phyloP scores from a whole-genome alignment of 2,113 vertebrate species.

The Oryzias melastigma region DNA sequence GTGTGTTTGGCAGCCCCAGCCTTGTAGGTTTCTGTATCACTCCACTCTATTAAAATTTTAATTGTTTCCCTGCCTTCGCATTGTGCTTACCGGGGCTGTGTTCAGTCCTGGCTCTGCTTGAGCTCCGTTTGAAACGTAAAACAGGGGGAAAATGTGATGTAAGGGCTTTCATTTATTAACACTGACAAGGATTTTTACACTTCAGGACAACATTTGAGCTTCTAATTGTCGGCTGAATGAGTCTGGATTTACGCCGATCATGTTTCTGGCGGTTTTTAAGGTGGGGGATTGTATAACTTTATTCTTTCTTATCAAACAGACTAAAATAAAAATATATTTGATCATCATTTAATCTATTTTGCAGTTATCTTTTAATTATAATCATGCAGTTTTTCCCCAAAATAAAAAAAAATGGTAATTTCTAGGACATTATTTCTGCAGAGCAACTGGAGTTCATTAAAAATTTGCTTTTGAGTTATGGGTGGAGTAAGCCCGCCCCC shows the following conservation, averaged over 20 bases:
- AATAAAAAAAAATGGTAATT: too few species aligned
- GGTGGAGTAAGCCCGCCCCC: too few species aligned
- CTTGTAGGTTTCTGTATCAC: conserved; percentile 87
- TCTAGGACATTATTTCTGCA: too few species aligned
- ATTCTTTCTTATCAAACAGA: not conserved
- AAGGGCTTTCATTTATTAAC: conserved; percentile 2
- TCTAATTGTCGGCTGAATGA: not conserved
- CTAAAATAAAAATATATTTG: not conserved
- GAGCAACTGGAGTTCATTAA: too few species aligned
- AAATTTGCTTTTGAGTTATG: too few species aligned
- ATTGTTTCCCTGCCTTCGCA: conserved; percentile 81
- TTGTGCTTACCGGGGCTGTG: conserved; percentile 55
- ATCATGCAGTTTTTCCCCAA: too few species aligned
- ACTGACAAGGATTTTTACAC: not conserved
- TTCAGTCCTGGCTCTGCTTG: conserved; percentile 38
- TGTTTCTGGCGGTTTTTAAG: not conserved
- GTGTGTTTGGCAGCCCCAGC: conserved; percentile 81
- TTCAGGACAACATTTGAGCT: not conserved
- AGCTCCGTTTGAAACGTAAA: conserved; percentile 25
- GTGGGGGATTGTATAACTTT: not conserved
- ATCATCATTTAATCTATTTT: too few species aligned
- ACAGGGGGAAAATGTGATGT: conserved; percentile 1
- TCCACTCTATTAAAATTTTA: conserved; percentile 84
- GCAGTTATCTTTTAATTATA: too few species aligned
- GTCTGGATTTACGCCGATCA: not conserved